phyloP scores from a whole-genome alignment of 2,797 vertebrate genomes.

The Oreochromis grahami region DNA sequence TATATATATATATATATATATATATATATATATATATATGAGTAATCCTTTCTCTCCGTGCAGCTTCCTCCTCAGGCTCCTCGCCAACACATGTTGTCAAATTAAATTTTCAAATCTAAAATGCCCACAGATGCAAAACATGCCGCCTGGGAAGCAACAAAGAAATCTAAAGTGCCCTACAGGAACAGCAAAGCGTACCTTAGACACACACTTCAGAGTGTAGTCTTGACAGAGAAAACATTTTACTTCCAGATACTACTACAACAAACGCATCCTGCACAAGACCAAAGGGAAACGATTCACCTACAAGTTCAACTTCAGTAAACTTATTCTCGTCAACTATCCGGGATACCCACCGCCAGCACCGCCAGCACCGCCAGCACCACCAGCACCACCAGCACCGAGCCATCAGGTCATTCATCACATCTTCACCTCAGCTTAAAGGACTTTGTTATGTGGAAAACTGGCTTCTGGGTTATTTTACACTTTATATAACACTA shows the following conservation, averaged over 20 bases:
- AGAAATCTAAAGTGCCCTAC: not conserved
- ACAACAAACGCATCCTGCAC: slow-evolving; percentile 82
- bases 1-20: not conserved
- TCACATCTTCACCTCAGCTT: not conserved
- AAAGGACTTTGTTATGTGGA: not conserved
- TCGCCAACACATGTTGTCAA: slow-evolving; percentile 1
- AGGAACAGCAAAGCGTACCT: not conserved
- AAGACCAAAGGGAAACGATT: slow-evolving; percentile 84
- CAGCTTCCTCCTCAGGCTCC: slow-evolving; percentile 13
- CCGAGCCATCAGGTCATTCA: slow-evolving; percentile 57
- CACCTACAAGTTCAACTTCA: slow-evolving; percentile 85
- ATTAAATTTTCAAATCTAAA: slow-evolving; percentile 23
- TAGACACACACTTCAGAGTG: not conserved
- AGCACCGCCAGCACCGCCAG: not conserved
- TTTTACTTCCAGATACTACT: slow-evolving; percentile 75
- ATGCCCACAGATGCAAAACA: slow-evolving; percentile 7
- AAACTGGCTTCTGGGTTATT: not conserved
- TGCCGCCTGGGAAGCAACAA: not conserved
- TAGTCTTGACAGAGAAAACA: not conserved
- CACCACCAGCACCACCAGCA: not conserved
- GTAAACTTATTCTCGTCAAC: slow-evolving; percentile 78
- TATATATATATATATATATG: not conserved
- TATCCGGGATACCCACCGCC: slow-evolving; percentile 58
- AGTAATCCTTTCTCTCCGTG: not conserved
- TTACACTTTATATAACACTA: not conserved